Evolutionary conservation across 1,140 invertebrate genomes (phyloP).

Genomic region (Apis florea): DNA sequence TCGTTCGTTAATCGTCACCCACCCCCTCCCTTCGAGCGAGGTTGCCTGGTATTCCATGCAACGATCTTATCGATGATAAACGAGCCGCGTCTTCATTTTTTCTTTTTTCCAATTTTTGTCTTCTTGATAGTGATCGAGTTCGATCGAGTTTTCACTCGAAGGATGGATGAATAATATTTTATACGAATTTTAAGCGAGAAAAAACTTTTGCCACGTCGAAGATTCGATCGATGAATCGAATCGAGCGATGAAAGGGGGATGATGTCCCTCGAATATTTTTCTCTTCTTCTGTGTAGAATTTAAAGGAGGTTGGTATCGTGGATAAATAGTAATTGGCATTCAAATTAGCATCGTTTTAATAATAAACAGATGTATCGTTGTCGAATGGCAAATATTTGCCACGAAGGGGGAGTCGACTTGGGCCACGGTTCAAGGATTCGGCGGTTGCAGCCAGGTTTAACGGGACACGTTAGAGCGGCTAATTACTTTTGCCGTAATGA

Average conservation of each 20-base stretch:
- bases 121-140: background rate
- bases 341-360: background rate
- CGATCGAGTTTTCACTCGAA: background rate
- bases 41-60: background rate
- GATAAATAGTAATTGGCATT: background rate
- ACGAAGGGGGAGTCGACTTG: background rate
- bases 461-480: background rate
- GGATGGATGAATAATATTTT: no score
- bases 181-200: no score
- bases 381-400: constrained; percentile 28
- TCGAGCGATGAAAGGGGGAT: no score
- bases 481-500: background rate
- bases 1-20: constrained; percentile 66
- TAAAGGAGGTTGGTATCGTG: background rate
- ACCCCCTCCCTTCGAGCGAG: background rate
- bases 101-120: background rate
- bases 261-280: no score
- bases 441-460: background rate
- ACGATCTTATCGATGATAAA: constrained; percentile 35
- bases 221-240: no score
- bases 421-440: background rate
- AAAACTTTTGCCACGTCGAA: no score
- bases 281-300: background rate
- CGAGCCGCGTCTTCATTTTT: no score
- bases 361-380: background rate